Base-by-base conservation (phyloP, 2,888 invertebrate genomes). In the Mystacides longicornis region DNA sequence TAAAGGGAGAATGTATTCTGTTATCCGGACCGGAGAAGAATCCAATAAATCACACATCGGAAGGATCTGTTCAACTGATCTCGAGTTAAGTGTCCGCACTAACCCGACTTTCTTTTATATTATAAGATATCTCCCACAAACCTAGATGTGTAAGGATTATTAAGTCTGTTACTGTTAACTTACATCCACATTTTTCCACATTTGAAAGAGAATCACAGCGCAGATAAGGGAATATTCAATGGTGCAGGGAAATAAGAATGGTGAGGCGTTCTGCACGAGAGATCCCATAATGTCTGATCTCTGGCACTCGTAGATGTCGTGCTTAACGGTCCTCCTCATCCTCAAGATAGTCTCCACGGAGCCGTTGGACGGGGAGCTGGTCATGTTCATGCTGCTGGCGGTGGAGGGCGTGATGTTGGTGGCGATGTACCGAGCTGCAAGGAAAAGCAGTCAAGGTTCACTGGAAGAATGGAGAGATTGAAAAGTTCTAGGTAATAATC, bases 171-270 rank as follows among this genome's bases (percentile, higher is more conserved):
- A n/a, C n/a, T n/a, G n/a, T n/a, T n/a, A n/a, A 19, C 51, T 47
- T 42, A 54, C 47, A 42, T 18, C 45, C 16, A 88, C 85, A 69
- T 90, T 89, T 72, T 90, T 90, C 91, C 93, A 94, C 85, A 93
- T 91, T 70, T 93, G 89, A 67, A 87, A 93, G 54, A 91, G 73
- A 62, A 93, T 86, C 23, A 92, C 93, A 21, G 93, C 92, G 66
- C 91, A 92, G 60, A 94, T 91, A 51, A 94, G 79, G 42, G 91
- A 91, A 73, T 93, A 94, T 71, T 94, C 93, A 64, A 94, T 91
- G 49, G 82, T 83, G 68, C 93, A 93, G 0, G 94, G 93, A 67
- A 91, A 93, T 55, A 94, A 79, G 68, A 93, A 93, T 0, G 91
- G 90, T 1, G 82, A 80, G 2, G 81, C 75, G 64, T 86, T 84